Base-by-base conservation (phyloP, 2,888 invertebrate genomes). In the Empis stercorea region DNA sequence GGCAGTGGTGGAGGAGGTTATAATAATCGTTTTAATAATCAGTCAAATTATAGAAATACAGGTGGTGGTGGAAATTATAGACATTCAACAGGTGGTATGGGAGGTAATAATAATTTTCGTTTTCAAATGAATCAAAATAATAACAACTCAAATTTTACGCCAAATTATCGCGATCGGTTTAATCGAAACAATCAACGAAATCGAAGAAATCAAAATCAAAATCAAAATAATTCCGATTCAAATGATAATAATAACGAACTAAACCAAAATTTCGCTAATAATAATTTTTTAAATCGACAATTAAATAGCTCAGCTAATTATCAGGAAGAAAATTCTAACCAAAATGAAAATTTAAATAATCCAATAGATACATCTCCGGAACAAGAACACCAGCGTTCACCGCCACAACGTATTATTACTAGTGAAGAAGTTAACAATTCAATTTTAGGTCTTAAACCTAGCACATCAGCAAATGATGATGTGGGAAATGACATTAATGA, bases 1-100 rank as follows among this genome's bases (percentile, higher is more conserved):
- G 70, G 74, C 9, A 48, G 54, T 17, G 54, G 55, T 9, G 44
- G 48, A 30, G 51, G 51, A 2, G 58, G 56, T 44, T 60, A 61
- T 32, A 62, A 59, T 48, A 65, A 61, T 51, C 64, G 66, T 3
- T 61, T 59, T 44, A 56, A 54, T 40, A 59, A 56, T 48, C 56
- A 58, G 48, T 55, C 51, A 14, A 59, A 55, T 48, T 61, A 63
- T 51, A 57, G 62, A 6, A 56, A 57, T 10, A 48, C 49, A 1
- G 43, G 47, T 14, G 50, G 54, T 20, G 45, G 50, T 11, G 56
- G 52, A 2, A 56, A 56, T 45, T 59, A 59, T 44, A 56, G 59
- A 9, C 56, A 58, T 46, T 59, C 60, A 11, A 56, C 56, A 2
- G 54, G 56, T 38, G 50, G 52, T 15, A 44, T 30, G 27, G 44